phyloP scores from a whole-genome alignment of 2,797 vertebrate genomes.

The Cuniculus paca region DNA sequence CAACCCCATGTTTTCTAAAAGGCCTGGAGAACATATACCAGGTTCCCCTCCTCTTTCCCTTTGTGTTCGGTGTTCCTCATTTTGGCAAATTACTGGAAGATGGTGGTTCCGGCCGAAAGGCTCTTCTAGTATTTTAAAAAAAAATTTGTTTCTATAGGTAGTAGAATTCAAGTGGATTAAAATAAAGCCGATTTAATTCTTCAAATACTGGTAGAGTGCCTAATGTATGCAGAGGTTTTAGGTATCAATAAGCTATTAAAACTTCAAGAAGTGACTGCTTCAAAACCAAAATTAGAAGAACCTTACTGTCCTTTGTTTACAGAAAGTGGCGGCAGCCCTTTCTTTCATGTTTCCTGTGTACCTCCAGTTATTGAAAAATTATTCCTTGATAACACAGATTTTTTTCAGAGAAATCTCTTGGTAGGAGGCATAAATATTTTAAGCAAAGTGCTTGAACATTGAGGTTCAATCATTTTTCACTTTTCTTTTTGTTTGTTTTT shows the following conservation, averaged over 20 bases:
- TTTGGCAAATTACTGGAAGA: too few relatives aligned
- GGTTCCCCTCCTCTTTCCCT: too few relatives aligned
- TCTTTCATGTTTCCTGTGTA: constrained; percentile 2
- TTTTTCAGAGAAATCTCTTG: constrained; percentile 44
- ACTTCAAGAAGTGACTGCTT: neutral
- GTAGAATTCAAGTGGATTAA: constrained; percentile 37
- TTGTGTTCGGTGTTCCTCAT: too few relatives aligned
- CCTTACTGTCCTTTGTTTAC: constrained; percentile 1
- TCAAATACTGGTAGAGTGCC: constrained; percentile 6
- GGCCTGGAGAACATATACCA: too few relatives aligned
- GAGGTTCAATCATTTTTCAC: neutral
- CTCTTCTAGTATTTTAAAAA: neutral
- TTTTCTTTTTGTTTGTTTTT: constrained; percentile 12
- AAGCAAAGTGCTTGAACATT: constrained; percentile 1
- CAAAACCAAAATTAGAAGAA: constrained; percentile 46
- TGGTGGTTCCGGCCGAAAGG: too few relatives aligned
- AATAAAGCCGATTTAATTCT: constrained; percentile 56
- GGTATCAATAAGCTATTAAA: constrained; percentile 48
- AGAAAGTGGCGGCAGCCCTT: neutral
- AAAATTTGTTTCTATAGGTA: neutral
- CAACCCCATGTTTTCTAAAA: too few relatives aligned
- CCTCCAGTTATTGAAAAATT: neutral
- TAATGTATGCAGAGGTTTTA: neutral
- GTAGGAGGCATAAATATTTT: constrained; percentile 13
- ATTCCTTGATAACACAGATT: neutral